Evolutionary conservation across 30 jellyfish, hydroid and myxozoan genomes (phyloP).

Genomic region (Chrysaora quinquecirrha): DNA sequence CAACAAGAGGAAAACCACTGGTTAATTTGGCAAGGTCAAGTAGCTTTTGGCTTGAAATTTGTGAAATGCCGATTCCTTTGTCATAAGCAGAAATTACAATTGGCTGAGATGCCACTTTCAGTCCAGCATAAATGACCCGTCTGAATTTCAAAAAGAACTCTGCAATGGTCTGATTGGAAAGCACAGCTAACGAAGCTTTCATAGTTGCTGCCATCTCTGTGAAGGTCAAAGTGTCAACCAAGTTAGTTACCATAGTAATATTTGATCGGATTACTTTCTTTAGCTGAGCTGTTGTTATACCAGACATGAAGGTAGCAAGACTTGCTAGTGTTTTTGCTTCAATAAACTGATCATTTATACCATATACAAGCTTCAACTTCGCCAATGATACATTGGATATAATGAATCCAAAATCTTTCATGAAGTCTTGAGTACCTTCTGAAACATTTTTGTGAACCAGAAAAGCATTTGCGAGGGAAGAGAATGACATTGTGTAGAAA

Average conservation of each 20-base stretch:
- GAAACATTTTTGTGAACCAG: not conserved
- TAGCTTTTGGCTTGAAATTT: not conserved
- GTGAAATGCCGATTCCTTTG: not conserved
- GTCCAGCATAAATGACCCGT: not conserved
- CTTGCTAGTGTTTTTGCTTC: not conserved
- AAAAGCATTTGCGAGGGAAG: not conserved
- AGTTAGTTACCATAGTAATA: too few species aligned
- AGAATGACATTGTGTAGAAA: not conserved
- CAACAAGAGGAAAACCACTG: not conserved
- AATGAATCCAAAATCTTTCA: not conserved
- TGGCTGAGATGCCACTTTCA: not conserved
- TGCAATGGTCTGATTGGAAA: not conserved
- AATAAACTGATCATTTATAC: not conserved
- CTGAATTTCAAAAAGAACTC: not conserved
- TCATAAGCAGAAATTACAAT: not conserved
- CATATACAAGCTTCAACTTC: not conserved
- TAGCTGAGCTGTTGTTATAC: not conserved
- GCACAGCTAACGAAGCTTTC: not conserved
- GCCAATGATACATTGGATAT: not conserved
- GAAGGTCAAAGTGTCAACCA: not conserved
- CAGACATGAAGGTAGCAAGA: not conserved
- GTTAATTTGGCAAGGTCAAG: not conserved
- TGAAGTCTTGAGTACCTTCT: not conserved
- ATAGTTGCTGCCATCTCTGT: not conserved
- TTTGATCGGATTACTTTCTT: not conserved